Evolutionary conservation across 2,888 invertebrate species (phyloP).

Genomic region (Drosophila differens): DNA sequence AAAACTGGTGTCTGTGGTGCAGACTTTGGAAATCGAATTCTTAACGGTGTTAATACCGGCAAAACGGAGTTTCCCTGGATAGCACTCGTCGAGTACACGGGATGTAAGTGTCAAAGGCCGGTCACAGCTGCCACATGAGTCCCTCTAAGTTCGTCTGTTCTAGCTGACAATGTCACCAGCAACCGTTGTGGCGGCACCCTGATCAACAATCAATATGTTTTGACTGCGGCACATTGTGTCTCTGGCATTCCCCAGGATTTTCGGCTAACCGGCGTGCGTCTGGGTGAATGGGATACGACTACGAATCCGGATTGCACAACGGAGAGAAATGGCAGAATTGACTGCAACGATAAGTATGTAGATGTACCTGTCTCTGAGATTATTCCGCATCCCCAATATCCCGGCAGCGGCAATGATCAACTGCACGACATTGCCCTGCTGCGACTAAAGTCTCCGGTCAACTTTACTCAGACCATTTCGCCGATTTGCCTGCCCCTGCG

Average conservation of each 20-base stretch:
- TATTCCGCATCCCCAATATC: slow-evolving; percentile 89
- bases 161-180: slow-evolving; percentile 87
- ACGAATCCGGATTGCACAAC: slow-evolving; percentile 78
- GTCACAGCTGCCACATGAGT: no score
- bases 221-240: slow-evolving; percentile 92
- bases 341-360: slow-evolving; percentile 88
- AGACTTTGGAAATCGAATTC: slow-evolving; percentile 86
- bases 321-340: slow-evolving; percentile 76
- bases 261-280: slow-evolving; percentile 85
- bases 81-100: slow-evolving; percentile 85
- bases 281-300: slow-evolving; percentile 84
- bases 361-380: slow-evolving; percentile 88
- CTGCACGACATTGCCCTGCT: slow-evolving; percentile 90
- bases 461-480: slow-evolving; percentile 86
- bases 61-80: slow-evolving; percentile 88
- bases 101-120: slow-evolving; percentile 66
- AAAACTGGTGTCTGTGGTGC: slow-evolving; percentile 63
- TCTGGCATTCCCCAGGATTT: slow-evolving; percentile 88
- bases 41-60: slow-evolving; percentile 87
- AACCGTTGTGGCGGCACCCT: slow-evolving; percentile 91
- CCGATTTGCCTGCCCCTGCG: slow-evolving; percentile 88
- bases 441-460: slow-evolving; percentile 87
- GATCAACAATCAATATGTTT: slow-evolving; percentile 88
- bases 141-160: slow-evolving; percentile 24
- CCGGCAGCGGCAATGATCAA: slow-evolving; percentile 87